Conservation (phyloP, 2,113 vertebrate species). For the Sander vitreus region DNA sequence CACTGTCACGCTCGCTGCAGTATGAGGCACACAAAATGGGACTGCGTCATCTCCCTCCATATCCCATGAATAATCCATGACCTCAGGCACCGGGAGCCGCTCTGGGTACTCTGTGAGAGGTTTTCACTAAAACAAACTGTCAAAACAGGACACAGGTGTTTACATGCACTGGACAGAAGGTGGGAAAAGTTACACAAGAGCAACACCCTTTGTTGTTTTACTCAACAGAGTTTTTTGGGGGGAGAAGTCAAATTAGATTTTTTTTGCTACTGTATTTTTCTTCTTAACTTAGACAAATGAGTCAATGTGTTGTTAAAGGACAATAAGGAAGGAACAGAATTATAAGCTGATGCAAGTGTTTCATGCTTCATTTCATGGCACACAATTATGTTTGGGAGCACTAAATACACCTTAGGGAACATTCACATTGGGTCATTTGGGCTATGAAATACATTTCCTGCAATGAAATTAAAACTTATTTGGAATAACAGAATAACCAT, state of each 20-base stretch:
- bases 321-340: neutral
- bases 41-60: constrained; percentile 34
- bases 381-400: neutral
- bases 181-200: constrained; percentile 15
- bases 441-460: neutral
- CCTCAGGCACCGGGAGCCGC: constrained; percentile 39
- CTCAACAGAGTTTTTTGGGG: neutral
- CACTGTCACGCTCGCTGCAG: constrained; percentile 44
- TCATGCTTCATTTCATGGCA: constrained; percentile 3
- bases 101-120: constrained; percentile 39
- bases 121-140: constrained; percentile 59
- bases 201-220: neutral
- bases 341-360: neutral
- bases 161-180: constrained; percentile 36
- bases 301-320: constrained; percentile 10
- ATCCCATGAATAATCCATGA: constrained; percentile 75
- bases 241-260: neutral
- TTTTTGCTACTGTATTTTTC: neutral
- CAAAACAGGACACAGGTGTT: constrained; percentile 61
- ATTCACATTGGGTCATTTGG: neutral
- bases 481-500: neutral
- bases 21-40: constrained; percentile 39
- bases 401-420: neutral
- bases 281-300: constrained; percentile 1
- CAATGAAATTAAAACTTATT: neutral